Conservation (phyloP, 2,797 vertebrate species). For the Pangasius macronema region DNA sequence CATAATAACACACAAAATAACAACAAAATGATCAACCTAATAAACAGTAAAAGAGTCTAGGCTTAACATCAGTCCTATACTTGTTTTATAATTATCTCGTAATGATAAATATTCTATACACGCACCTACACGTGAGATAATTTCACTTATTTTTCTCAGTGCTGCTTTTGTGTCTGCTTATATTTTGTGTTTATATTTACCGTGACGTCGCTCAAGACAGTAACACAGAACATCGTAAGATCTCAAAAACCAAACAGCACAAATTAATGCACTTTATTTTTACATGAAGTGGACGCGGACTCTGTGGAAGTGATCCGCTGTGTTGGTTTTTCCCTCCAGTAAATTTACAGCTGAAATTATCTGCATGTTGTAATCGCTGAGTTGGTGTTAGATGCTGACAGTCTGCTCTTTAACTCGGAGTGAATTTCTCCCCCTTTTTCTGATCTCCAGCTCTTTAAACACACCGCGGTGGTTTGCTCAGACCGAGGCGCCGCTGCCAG, state of each 20-base stretch:
- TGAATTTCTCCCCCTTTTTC: neutral
- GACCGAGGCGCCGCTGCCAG: slow-evolving; percentile 8
- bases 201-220: neutral
- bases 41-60: no score
- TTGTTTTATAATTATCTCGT: no score
- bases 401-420: neutral
- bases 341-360: no score
- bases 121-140: no score
- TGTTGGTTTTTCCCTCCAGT: no score
- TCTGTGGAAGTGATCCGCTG: no score
- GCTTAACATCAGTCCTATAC: no score
- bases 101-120: no score
- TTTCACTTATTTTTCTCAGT: no score
- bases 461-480: neutral
- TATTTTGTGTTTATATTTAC: neutral
- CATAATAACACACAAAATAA: no score
- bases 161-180: neutral
- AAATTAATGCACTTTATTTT: neutral
- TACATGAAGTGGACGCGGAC: neutral
- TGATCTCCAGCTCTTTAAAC: neutral
- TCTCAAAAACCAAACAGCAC: neutral
- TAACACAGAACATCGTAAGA: neutral
- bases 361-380: no score
- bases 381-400: neutral
- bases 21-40: no score